Evolutionary conservation across 2,113 vertebrate genomes (phyloP), one percentile per base, ranked within the genome.

Genomic region (Himantopus leucocephalus): DNA sequence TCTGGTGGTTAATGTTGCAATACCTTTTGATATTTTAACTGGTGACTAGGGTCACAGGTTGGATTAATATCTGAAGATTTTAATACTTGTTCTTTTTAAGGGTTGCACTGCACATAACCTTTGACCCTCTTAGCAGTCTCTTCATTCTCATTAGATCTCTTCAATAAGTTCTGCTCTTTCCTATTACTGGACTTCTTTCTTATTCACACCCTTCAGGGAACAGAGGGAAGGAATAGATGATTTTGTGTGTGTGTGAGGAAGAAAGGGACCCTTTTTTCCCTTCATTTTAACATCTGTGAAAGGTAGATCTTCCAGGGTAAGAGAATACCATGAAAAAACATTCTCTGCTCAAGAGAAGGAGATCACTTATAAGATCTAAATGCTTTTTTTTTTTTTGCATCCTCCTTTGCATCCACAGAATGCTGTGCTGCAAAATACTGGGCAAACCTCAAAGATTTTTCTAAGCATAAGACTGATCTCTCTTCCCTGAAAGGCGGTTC

Each of bases 21-120:
- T 88, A 80, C 62, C 78, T 91, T 84, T 75, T 93, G 87, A 79
- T 95, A 70, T 95, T 95, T 95, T 93, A 75, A 83, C 91, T 66
- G 68, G 56, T 91, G 88, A 55, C 56, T 43, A 71, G 78, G 87
- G 78, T 93, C 88, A 84, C 50, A 80, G 56, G 67, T 93, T 84
- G 83, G 78, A 91, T 88, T 93, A 91, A 84, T 75, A 71, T 80
- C 83, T 68, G 68, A 91, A 83, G 62, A 91, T 79, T 64, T 79
- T 74, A 83, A 93, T 93, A 74, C 77, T 23, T 16, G 34, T 75
- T 91, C 73, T 95, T 90, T 92, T 73, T 79, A 79, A 93, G 73
- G 50, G 87, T 60, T 84, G 56, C 50, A 41, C 60, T 66, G 73
- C 50, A 30, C 21, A 1, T 84, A 71, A 84, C 67, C 50, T 93